Base-by-base conservation (phyloP, 1,140 invertebrate species). In the Cyphomyrmex costatus region DNA sequence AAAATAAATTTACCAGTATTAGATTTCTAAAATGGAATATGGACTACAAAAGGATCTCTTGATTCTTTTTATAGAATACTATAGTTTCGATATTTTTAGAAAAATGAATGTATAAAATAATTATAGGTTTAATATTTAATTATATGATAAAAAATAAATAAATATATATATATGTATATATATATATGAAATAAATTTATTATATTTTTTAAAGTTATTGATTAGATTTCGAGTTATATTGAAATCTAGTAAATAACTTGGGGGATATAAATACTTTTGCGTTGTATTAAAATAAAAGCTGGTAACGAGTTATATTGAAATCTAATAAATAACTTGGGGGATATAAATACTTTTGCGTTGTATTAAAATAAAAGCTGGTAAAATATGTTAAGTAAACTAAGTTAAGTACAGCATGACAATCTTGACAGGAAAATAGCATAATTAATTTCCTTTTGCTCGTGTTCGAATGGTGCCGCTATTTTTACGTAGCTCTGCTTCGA, bases 401-500 rank as follows among this genome's bases (percentile, higher is more conserved):
- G 58, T 24, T 70, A 70, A 71, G 58, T 24, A 12, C 79, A 36
- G 14, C n/a, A 27, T 42, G 60, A 74, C 19, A 61, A 60, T 49
- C 30, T 33, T 49, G 36, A 73, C 42, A 33, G 33, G 21, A 60
- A 73, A 61, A 14, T 53, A 83, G 36, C 53, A 19, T 30, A 73
- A 73, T 83, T 58, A 71, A 7, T 46, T 60, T 73, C 36, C 27
- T 60, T 73, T 73, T 33, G 27, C 56, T 49, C 36, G 53, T 12
- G n/a, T 19, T 60, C 12, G 56, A 74, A 74, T 60, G 53, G 12
- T 42, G 53, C 30, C 27, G 27, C 68, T 83, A 83, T 83, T 83
- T 83, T 83, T 83, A 83, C 24, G 36, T 49, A 24, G 21, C 51
- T 21, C 0, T 33, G 33, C 33, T 49, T 19, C 36, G 36, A 30